Percentiles rank a stretch among this genome's conserved stretches.
Conservation (phyloP, 2,888 invertebrate genomes). For the Melanophora roralis region DNA sequence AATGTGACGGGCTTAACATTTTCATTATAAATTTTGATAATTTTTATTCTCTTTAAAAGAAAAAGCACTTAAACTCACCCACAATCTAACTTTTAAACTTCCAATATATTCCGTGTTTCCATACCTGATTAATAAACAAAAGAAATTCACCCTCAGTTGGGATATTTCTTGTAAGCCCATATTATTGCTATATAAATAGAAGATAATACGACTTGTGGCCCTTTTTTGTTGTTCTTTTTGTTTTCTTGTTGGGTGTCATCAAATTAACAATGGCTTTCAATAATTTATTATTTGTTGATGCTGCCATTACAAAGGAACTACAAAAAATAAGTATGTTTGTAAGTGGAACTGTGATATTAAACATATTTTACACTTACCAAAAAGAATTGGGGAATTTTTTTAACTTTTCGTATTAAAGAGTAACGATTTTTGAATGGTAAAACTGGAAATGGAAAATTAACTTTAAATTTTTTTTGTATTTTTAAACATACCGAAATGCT, state of each 20-base stretch:
- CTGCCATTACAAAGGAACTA: conserved; percentile 24
- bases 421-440: background rate
- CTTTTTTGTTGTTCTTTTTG: conserved; percentile 38
- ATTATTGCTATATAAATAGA: conserved; percentile 52
- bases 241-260: conserved; percentile 68
- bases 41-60: too few species aligned
- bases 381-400: background rate
- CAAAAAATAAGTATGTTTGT: background rate
- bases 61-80: too few species aligned
- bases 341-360: background rate
- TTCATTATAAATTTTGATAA: too few species aligned
- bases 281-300: conserved; percentile 73
- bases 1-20: too few species aligned
- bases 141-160: conserved; percentile 21
- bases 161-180: conserved; percentile 33
- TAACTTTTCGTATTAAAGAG: background rate
- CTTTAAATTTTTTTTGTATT: background rate
- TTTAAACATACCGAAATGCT: too few species aligned
- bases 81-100: too few species aligned
- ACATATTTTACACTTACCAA: background rate
- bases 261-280: conserved; percentile 71
- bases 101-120: too few species aligned
- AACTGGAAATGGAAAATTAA: too few species aligned
- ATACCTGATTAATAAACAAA: too few species aligned
- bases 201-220: conserved; percentile 59